phyloP scores from a whole-genome alignment of 2,888 invertebrate species.

The Ariolimax columbianus region DNA sequence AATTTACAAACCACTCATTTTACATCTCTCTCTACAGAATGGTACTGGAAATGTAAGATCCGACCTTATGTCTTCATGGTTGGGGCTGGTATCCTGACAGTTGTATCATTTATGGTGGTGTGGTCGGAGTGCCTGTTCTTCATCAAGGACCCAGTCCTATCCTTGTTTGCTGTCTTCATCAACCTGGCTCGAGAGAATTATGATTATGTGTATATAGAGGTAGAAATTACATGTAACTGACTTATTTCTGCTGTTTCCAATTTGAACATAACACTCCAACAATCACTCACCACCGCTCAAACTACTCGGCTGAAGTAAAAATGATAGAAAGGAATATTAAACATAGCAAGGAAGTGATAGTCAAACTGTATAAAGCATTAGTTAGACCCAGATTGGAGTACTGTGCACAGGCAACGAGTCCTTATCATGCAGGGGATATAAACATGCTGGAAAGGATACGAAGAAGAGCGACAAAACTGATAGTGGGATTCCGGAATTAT shows the following conservation, averaged over 20 bases:
- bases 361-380: no score
- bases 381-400: no score
- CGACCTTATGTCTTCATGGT: constrained; percentile 87
- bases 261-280: no score
- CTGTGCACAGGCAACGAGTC: no score
- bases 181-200: constrained; percentile 88
- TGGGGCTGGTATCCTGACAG: constrained; percentile 83
- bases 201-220: constrained; percentile 96
- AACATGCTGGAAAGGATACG: no score
- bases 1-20: not conserved
- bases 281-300: no score
- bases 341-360: no score
- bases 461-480: no score
- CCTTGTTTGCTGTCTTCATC: constrained; percentile 96
- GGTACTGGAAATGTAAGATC: constrained; percentile 96
- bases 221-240: constrained; percentile 78
- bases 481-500: no score
- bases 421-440: no score
- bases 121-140: constrained; percentile 99
- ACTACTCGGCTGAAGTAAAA: no score
- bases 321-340: no score
- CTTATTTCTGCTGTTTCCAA: not conserved
- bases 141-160: constrained; percentile 92
- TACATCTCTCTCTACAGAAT: constrained; percentile 83
- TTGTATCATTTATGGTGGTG: constrained; percentile 93